Base-by-base conservation (phyloP, 1,140 invertebrate genomes). In the Zaprionus capensis region DNA sequence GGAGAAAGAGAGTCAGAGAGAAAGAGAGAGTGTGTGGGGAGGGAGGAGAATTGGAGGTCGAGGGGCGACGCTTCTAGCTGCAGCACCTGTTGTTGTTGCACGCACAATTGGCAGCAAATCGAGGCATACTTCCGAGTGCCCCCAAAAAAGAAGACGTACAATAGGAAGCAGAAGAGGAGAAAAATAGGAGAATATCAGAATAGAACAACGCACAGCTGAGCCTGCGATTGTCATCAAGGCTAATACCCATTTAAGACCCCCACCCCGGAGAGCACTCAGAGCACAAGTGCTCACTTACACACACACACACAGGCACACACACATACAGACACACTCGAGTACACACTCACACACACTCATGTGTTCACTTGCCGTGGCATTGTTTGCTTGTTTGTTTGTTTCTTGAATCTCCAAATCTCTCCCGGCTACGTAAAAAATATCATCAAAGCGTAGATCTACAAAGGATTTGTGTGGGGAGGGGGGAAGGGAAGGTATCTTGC, bases 391-490 rank as follows among this genome's bases (percentile, higher is more conserved):
- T 70, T 68, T 75, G 69, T 78, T 86, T 83, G 69, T 73, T 68
- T 79, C 59, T 55, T 78, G 79, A 71, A 81, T 78, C 75, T 76
- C 59, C 53, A 75, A 72, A 85, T 85, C 82, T 68, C 78, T 59
- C 77, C 62, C 68, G 41, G 41, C 75, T 85, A 76, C 71, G 68
- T 69, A 69, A 67, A 76, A 76, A 81, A 71, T 53, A 86, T 71
- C 82, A 74, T 86, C 82, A 86, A 86, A 86, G 82, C 41, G 41
- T 17, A 86, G 76, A 73, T 85, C 81, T 63, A 74, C 71, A 41
- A 71, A 20, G 58, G 34, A 55, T 68, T 56, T 36, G 28, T 49
- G 44, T 20, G 12, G 6, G 12, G 3, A n/a, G 12, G 49, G 28
- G 36, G 24, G 0, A 7, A 12, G 22, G n/a, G 56, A 14, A 38